phyloP scores from a whole-genome alignment of 2,888 invertebrate genomes.

The Dione vanillae region DNA sequence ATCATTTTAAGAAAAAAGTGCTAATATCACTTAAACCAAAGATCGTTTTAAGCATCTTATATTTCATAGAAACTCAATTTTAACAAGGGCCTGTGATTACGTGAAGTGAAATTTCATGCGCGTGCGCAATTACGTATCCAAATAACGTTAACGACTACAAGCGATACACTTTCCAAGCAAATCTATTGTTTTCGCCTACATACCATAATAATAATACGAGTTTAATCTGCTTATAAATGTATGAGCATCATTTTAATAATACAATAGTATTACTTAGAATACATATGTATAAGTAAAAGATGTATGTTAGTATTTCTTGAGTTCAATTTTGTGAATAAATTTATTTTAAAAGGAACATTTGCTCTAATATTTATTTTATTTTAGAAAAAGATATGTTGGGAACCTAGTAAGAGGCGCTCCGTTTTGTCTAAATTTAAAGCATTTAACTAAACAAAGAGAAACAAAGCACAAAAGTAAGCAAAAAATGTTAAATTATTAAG shows the following conservation, averaged over 20 bases:
- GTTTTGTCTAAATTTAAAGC: too few species aligned
- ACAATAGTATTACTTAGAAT: background rate
- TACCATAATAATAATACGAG: slow-evolving; percentile 9
- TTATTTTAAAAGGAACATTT: too few species aligned
- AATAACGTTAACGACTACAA: slow-evolving; percentile 60
- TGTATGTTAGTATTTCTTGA: too few species aligned
- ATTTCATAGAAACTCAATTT: slow-evolving; percentile 16
- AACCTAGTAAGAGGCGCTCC: too few species aligned
- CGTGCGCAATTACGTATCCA: slow-evolving; percentile 50
- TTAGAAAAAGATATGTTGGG: too few species aligned
- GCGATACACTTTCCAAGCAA: slow-evolving; percentile 62
- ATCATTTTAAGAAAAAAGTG: too few species aligned
- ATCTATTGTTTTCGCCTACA: slow-evolving; percentile 35
- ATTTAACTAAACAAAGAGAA: too few species aligned
- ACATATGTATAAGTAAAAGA: background rate
- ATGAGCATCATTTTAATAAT: slow-evolving; percentile 14
- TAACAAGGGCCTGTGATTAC: slow-evolving; percentile 29
- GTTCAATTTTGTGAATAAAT: background rate
- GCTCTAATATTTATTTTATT: too few species aligned
- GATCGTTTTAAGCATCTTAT: background rate
- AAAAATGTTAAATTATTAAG: background rate
- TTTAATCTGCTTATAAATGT: slow-evolving; percentile 89
- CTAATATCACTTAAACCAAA: too few species aligned
- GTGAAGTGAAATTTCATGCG: slow-evolving; percentile 28
- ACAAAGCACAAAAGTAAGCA: background rate